Percentiles rank a stretch among this genome's conserved stretches.
phyloP scores from a whole-genome alignment of 2,888 invertebrate species.

The Sinotaia quadrata region DNA sequence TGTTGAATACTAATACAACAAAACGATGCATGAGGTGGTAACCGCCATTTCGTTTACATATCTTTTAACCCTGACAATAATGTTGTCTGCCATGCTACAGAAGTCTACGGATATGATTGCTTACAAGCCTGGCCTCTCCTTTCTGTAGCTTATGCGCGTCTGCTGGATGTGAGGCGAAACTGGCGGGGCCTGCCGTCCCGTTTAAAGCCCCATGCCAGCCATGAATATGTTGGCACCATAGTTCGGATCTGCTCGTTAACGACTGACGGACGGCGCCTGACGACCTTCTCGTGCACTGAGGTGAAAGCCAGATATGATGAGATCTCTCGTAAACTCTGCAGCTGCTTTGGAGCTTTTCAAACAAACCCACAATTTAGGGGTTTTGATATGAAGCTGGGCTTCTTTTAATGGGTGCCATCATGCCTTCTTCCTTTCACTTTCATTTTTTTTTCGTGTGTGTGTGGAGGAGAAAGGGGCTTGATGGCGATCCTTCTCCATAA shows the following conservation, averaged over 20 bases:
- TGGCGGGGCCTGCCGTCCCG: background rate
- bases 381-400: background rate
- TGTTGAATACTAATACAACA: too few species aligned
- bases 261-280: background rate
- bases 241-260: constrained; percentile 4
- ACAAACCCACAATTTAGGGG: constrained; percentile 5
- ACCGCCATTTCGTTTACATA: too few species aligned
- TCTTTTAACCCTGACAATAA: too few species aligned
- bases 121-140: too few species aligned
- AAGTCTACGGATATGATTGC: too few species aligned
- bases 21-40: too few species aligned
- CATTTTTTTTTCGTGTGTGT: background rate
- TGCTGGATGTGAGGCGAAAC: background rate
- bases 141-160: background rate
- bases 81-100: too few species aligned
- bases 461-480: too few species aligned
- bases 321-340: constrained; percentile 11
- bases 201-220: background rate
- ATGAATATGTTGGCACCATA: background rate
- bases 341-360: constrained; percentile 9
- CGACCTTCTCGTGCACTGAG: background rate
- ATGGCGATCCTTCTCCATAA: too few species aligned
- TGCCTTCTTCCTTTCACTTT: background rate
- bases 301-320: background rate
- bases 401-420: constrained; percentile 1